Base-by-base conservation (phyloP, 2,797 vertebrate species). In the Sebastes jordani region DNA sequence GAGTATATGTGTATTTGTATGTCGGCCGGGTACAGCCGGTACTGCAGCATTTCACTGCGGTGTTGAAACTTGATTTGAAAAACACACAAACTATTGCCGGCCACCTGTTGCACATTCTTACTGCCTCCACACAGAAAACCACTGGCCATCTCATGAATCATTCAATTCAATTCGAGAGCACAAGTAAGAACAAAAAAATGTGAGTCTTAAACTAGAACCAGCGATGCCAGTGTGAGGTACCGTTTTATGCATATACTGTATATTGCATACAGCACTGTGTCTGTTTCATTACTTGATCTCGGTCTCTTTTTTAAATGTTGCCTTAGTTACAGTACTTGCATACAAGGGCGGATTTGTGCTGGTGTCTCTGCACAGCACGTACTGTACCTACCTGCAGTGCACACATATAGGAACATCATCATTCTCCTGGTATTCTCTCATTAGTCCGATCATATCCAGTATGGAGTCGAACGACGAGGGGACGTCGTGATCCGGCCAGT, bases 391-490 rank as follows among this genome's bases (percentile, higher is more conserved):
- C 93, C 94, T 95, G 94, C 94, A 95, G 83, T 95, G 94, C 11
- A 94, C 80, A 80, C 93, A 95, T 83, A 99, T 97, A 18, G 98
- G 98, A 73, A 99, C 96, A n/a, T 98, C 96, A 52, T 99, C 97
- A 18, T 97, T 96, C 73, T 97, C 97, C 86, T 99, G 98, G 84
- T 97, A 97, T 87, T 98, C 97, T 88, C 98, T 96, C 98, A 99
- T 99, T 74, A 98, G 95, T 73, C 95, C 96, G 74, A 99, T 99
- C 98, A 99, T 99, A 75, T 99, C 98, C 94, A 99, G 93, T 91
- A 99, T 99, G 85, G 98, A 99, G 94, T 99, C 98, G 84, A 99
- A 99, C 0, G 98, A 99, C 0, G 98, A 98, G n/a, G 98, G 98
- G 65, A 99, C 98, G 55, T 99, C 98, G 1, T 99, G 98, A 91